Base-by-base conservation (phyloP, 2,797 vertebrate genomes). In the Rachycentron canadum region DNA sequence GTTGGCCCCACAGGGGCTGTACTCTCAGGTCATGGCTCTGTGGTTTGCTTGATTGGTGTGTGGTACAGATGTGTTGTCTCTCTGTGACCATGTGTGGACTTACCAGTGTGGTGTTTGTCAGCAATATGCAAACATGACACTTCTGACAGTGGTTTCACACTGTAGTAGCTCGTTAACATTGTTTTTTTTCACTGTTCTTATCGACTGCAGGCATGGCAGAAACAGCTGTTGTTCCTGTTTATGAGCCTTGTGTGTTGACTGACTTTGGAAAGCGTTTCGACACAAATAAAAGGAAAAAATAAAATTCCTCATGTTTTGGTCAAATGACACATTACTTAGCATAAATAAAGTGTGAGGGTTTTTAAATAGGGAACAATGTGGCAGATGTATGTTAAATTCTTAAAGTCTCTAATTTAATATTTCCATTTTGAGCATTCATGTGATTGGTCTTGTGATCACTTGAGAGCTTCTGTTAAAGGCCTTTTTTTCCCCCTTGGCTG, bases 61-160 rank as follows among this genome's bases (percentile, higher is more conserved):
- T 56, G 26, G 63, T 40, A 40, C 19, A 21, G 7, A 60, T n/a
- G 32, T 69, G 69, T 76, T 43, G 75, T 77, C 32, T 77, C 50
- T 62, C 41, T 63, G 78, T 71, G 83, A 87, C 77, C 76, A 75
- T 70, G 66, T 65, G 75, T 74, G 65, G 73, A 61, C 73, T 74
- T 21, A 3, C 49, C 47, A 57, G 13, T 80, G 66, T 53, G n/a
- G 34, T 40, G 59, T 85, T 79, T 83, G 72, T 80, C 70, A 25
- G 66, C 49, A 40, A n/a, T 38, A 74, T 64, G 69, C 68, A 84
- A 78, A 87, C 66, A 38, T 12, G 55, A 69, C 63, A 73, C 41
- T 36, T 65, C 3, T 49, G 69, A 67, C 56, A 50, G 69, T 32
- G 26, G 50, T 21, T 78, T 80, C 53, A 47, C 65, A 12, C 55